A percentile compares a stretch with the other conserved stretches of the same genome.
These are phyloP conservation scores for Clarias fuscus DNA, from an alignment of 2,797 vertebrate species.

Conservation along the genomic window DNA sequence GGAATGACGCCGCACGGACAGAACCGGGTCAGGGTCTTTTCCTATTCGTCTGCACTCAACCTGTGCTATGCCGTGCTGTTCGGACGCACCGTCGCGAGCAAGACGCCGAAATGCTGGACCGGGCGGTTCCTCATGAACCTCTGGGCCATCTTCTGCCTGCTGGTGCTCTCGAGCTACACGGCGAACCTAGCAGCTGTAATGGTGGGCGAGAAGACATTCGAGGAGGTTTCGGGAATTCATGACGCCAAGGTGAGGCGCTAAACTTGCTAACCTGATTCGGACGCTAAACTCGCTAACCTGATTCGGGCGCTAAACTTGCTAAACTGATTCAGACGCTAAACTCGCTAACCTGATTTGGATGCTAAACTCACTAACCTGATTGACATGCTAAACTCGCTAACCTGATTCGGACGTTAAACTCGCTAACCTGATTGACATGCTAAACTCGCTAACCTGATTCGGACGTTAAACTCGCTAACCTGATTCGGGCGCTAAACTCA, in stretches of 20 bases:
- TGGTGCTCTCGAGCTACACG: conserved; percentile 86
- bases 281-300: too few relatives aligned
- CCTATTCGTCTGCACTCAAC: conserved; percentile 93
- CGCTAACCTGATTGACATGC: neutral
- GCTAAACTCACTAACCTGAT: neutral
- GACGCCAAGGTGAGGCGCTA: conserved; percentile 79
- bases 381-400: neutral
- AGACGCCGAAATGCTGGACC: conserved; percentile 86
- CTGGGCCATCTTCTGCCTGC: conserved; percentile 88
- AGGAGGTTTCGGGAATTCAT: conserved; percentile 87
- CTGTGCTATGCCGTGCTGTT: conserved; percentile 97
- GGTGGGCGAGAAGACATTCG: conserved; percentile 88
- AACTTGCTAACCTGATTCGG: neutral
- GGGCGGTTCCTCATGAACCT: conserved; percentile 89
- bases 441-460: neutral
- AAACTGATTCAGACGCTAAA: too few relatives aligned
- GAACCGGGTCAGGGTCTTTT: conserved; percentile 89
- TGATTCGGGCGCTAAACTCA: neutral
- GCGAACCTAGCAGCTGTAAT: conserved; percentile 88
- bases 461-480: too few relatives aligned
- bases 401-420: too few relatives aligned
- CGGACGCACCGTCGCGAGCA: conserved; percentile 90
- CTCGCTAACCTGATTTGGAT: neutral
- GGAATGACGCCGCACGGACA: conserved; percentile 92
- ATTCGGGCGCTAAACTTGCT: neutral